Conservation (phyloP, 1,140 invertebrate species). For the Megalopta genalis region DNA sequence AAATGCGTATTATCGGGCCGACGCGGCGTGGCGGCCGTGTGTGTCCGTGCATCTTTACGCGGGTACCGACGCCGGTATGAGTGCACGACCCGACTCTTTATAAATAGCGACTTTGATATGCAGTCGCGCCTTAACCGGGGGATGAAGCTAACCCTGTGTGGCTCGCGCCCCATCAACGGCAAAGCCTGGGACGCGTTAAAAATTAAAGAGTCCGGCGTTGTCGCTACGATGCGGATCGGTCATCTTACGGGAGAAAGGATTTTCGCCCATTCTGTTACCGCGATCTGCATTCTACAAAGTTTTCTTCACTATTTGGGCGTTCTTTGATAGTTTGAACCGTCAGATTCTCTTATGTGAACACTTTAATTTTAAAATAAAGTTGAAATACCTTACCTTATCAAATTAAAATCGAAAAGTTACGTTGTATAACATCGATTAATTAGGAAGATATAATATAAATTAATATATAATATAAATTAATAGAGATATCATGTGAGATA, state of each 20-base stretch:
- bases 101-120: conserved; percentile 79
- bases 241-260: neutral
- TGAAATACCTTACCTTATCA: too few relatives aligned
- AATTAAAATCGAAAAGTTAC: too few relatives aligned
- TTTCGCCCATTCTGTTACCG: neutral
- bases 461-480: too few relatives aligned
- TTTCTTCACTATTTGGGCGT: neutral
- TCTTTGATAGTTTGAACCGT: too few relatives aligned
- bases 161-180: conserved; percentile 38
- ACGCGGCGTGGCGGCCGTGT: conserved; percentile 23
- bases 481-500: too few relatives aligned
- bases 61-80: conserved; percentile 6
- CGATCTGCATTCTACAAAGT: neutral
- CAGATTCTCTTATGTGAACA: too few relatives aligned
- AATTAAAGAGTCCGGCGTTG: conserved; percentile 75
- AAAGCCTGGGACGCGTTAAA: conserved; percentile 66
- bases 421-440: too few relatives aligned
- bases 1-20: conserved; percentile 58
- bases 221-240: conserved; percentile 29
- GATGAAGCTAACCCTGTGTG: conserved; percentile 57
- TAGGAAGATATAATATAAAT: too few relatives aligned
- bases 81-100: conserved; percentile 66
- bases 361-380: too few relatives aligned
- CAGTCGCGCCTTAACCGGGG: conserved; percentile 69
- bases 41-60: conserved; percentile 39